Base-by-base conservation (phyloP, 2,888 invertebrate genomes). In the Heliconius aoede region DNA sequence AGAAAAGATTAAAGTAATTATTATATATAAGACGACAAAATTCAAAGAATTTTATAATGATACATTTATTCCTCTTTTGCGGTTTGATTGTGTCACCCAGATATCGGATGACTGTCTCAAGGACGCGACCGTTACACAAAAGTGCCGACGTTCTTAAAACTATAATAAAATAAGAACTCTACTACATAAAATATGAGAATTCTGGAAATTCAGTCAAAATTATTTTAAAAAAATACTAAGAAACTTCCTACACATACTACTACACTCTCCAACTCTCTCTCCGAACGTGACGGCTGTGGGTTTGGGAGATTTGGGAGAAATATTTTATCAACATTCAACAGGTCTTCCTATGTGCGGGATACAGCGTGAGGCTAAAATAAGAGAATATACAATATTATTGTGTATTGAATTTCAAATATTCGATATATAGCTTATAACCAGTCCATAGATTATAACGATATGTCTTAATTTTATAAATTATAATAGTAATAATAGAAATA, bases 41-140 rank as follows among this genome's bases (percentile, higher is more conserved):
- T 69, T 55, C 55, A 30, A 69, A 30, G 69, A 69, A 69, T 69
- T 69, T 46, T 55, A 67, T 67, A 60, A 65, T 65, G 65, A 67
- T 67, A 67, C 60, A 67, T 65, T 68, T 65, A 51, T 68, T 68
- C 30, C 69, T 15, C 55, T 26, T 55, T 69, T 78, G 76, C 74
- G 77, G 77, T 72, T 32, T 61, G 64, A 76, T 40, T 78, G 76
- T 76, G 78, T 78, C 78, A 78, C 61, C 76, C 51, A 55, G 30
- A 64, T 73, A 76, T 67, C 78, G 77, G 76, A 80, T 78, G 73
- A 73, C 74, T 87, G 85, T 82, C 71, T 79, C 89, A 89, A 90
- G 89, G 89, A 85, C 89, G 74, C 83, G 81, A 86, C 87, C 87
- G 88, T 87, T 89, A 88, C 86, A 85, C 87, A 88, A 87, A 87